A percentile compares a stretch with the other conserved stretches of the same genome.
Conservation (phyloP, 1,140 invertebrate genomes). For the Heliconius eleuchia region DNA sequence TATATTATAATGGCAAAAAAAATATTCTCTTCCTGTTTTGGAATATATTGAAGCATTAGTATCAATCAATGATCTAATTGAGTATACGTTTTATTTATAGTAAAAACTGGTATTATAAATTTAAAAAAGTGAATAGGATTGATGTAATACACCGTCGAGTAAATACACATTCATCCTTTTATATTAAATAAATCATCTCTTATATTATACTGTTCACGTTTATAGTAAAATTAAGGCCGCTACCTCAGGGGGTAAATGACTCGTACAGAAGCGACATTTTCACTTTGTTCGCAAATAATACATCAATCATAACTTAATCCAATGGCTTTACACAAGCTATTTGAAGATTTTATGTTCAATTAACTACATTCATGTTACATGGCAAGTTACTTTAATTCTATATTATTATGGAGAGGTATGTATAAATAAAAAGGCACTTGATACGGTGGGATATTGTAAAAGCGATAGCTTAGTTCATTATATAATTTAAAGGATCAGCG, state of each 20-base stretch:
- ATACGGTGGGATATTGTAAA: too few species aligned
- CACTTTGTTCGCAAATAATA: slow-evolving; percentile 40
- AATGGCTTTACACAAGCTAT: slow-evolving; percentile 44
- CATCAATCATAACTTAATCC: slow-evolving; percentile 50
- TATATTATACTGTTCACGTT: not conserved
- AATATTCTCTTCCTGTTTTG: too few species aligned
- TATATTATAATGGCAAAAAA: not conserved
- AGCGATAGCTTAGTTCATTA: too few species aligned
- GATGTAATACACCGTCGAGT: too few species aligned
- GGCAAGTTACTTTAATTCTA: not conserved
- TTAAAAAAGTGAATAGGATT: too few species aligned
- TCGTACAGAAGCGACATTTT: slow-evolving; percentile 14
- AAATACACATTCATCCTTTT: not conserved
- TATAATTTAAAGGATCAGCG: too few species aligned
- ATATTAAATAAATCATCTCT: not conserved
- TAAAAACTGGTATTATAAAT: too few species aligned
- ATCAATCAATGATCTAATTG: too few species aligned
- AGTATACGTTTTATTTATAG: too few species aligned
- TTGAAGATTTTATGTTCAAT: slow-evolving; percentile 51
- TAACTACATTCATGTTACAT: slow-evolving; percentile 35
- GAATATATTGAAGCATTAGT: too few species aligned
- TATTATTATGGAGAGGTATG: too few species aligned
- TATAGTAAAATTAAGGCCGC: not conserved
- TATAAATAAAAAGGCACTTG: too few species aligned
- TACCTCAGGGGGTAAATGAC: slow-evolving; percentile 16